phyloP scores from a whole-genome alignment of 2,888 invertebrate genomes.

The Saturnia japonica region DNA sequence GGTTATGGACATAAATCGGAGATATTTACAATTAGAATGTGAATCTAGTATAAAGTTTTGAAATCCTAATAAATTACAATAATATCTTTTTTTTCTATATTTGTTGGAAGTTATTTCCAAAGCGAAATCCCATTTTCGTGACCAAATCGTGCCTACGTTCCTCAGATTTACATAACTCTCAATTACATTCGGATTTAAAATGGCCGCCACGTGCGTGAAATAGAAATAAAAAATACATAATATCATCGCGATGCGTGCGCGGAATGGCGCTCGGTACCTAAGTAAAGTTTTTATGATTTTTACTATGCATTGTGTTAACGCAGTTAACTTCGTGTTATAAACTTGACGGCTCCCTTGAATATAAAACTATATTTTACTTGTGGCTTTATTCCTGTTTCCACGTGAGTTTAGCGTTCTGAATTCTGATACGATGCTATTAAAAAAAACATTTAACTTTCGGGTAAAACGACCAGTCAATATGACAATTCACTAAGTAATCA shows the following conservation, averaged over 20 bases:
- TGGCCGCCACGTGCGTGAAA: slow-evolving; percentile 55
- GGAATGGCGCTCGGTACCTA: slow-evolving; percentile 2
- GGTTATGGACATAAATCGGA: too few relatives aligned
- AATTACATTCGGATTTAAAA: slow-evolving; percentile 62
- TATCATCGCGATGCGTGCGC: slow-evolving; percentile 12
- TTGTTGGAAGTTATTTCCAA: background rate
- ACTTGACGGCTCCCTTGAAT: slow-evolving; percentile 8
- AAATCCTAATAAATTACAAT: background rate
- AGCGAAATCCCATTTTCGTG: slow-evolving; percentile 9
- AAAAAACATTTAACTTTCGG: background rate
- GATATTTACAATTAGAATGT: background rate
- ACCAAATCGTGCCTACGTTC: slow-evolving; percentile 23
- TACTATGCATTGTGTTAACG: slow-evolving; percentile 11
- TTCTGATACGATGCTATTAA: background rate
- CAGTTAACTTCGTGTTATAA: slow-evolving; percentile 13
- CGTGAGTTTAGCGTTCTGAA: background rate
- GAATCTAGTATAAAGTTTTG: background rate
- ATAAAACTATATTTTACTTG: slow-evolving; percentile 9
- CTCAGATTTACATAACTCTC: slow-evolving; percentile 56
- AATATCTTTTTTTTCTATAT: background rate
- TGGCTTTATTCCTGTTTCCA: background rate
- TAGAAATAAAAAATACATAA: slow-evolving; percentile 50
- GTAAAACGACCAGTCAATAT: background rate
- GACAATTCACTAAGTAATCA: background rate
- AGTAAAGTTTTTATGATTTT: slow-evolving; percentile 10